phyloP scores from a whole-genome alignment of 2,888 invertebrate genomes.

The Scaeva pyrastri region DNA sequence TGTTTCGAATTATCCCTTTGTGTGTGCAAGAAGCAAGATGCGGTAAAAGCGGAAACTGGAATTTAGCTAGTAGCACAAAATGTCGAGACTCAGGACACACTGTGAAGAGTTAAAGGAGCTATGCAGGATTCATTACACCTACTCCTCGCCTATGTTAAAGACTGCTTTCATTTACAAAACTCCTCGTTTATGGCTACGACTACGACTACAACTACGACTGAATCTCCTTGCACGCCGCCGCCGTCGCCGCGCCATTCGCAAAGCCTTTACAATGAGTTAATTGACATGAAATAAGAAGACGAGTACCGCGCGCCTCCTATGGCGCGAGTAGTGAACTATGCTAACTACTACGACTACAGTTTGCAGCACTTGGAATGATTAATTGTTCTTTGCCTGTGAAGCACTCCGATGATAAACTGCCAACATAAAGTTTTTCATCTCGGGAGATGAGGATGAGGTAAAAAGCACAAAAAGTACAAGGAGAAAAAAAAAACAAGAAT shows the following conservation, averaged over 20 bases:
- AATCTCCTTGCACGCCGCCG: not conserved
- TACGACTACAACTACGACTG: too few relatives aligned
- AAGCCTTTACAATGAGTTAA: conserved; percentile 62
- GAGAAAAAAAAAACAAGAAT: not conserved
- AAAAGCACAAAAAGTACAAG: too few relatives aligned
- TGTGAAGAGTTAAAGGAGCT: conserved; percentile 1
- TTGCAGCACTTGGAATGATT: conserved; percentile 58
- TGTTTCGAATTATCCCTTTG: conserved; percentile 68
- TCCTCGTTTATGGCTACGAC: conserved; percentile 13
- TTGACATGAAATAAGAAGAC: conserved; percentile 71
- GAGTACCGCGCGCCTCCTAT: conserved; percentile 19
- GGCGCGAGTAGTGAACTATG: conserved; percentile 18
- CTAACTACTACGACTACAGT: conserved; percentile 7
- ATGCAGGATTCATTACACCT: conserved; percentile 45
- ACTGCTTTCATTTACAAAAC: not conserved
- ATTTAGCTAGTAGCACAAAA: conserved; percentile 43
- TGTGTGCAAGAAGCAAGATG: conserved; percentile 51
- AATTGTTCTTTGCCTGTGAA: conserved; percentile 63
- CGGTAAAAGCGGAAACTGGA: conserved; percentile 51
- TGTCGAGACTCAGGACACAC: conserved; percentile 16
- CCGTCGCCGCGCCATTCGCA: too few relatives aligned
- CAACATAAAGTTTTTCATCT: conserved; percentile 67
- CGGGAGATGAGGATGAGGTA: not conserved
- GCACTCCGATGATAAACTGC: conserved; percentile 73
- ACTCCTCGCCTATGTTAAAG: not conserved